These are phyloP conservation scores for Cryptus armator DNA, from an alignment of 2,888 invertebrate species.

Conservation along the genomic window DNA sequence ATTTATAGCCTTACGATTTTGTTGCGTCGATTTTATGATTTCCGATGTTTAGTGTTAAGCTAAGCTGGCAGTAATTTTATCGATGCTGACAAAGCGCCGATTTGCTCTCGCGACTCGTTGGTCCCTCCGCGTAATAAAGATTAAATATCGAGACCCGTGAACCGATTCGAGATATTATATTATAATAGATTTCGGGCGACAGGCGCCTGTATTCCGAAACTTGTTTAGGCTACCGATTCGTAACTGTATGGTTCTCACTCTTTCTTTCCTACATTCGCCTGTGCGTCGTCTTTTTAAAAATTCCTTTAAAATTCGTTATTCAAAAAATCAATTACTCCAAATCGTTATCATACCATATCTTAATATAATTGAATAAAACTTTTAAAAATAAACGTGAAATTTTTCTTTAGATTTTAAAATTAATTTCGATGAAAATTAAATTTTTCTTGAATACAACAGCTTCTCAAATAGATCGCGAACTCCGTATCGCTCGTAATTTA, in stretches of 20 bases:
- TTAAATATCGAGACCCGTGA: constrained; percentile 39
- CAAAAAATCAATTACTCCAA: neutral
- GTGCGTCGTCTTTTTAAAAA: neutral
- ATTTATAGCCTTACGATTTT: neutral
- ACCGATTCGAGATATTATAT: constrained; percentile 46
- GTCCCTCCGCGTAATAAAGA: constrained; percentile 16
- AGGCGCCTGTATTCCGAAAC: constrained; percentile 35
- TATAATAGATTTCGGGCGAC: constrained; percentile 53
- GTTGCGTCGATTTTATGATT: constrained; percentile 31
- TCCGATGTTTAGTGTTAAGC: constrained; percentile 30
- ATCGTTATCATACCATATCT: too few species aligned
- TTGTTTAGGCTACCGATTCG: constrained; percentile 65
- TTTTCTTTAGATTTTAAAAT: too few species aligned
- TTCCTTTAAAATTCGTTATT: neutral
- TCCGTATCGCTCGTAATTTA: too few species aligned
- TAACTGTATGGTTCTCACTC: constrained; percentile 9
- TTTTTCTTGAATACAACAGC: too few species aligned
- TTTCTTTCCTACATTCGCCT: neutral
- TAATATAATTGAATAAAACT: too few species aligned
- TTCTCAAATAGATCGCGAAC: too few species aligned
- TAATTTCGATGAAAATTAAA: too few species aligned
- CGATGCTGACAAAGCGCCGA: constrained; percentile 60
- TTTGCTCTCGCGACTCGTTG: constrained; percentile 34
- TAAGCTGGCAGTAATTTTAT: constrained; percentile 51
- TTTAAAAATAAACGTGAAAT: too few species aligned